These are phyloP conservation scores for Chloroceryle amazona DNA, from an alignment of 2,797 vertebrate genomes.

Conservation along the genomic window DNA sequence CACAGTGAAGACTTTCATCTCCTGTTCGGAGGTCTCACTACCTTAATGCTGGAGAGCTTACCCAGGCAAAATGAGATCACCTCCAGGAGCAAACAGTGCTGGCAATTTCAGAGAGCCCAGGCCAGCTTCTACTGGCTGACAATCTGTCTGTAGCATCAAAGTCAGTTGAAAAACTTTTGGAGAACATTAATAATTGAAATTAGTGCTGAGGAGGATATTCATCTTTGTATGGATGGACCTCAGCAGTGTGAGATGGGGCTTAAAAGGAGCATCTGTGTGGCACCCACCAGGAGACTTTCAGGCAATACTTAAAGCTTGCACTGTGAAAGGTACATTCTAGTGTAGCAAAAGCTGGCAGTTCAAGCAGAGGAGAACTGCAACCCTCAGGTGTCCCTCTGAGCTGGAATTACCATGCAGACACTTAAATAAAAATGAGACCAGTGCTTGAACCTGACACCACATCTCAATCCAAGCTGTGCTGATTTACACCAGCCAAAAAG, in stretches of 20 bases:
- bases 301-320: background rate
- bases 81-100: background rate
- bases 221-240: background rate
- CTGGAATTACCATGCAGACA: conserved; percentile 44
- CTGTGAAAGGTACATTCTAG: background rate
- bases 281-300: background rate
- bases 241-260: background rate
- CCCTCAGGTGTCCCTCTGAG: conserved; percentile 8
- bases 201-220: background rate
- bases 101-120: background rate
- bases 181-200: background rate
- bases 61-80: background rate
- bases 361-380: background rate
- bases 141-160: background rate
- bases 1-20: background rate
- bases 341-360: background rate
- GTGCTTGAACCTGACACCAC: conserved; percentile 23
- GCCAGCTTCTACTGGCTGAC: background rate
- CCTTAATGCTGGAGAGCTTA: background rate
- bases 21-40: background rate
- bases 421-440: conserved; percentile 48
- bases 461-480: conserved; percentile 39
- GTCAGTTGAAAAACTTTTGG: background rate
- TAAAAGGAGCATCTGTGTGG: background rate
- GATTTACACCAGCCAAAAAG: conserved; percentile 58